A percentile compares a stretch with the other conserved stretches of the same genome.
These are phyloP conservation scores for Neoitamus cyanurus DNA, from an alignment of 2,888 invertebrate species.

Conservation along the genomic window DNA sequence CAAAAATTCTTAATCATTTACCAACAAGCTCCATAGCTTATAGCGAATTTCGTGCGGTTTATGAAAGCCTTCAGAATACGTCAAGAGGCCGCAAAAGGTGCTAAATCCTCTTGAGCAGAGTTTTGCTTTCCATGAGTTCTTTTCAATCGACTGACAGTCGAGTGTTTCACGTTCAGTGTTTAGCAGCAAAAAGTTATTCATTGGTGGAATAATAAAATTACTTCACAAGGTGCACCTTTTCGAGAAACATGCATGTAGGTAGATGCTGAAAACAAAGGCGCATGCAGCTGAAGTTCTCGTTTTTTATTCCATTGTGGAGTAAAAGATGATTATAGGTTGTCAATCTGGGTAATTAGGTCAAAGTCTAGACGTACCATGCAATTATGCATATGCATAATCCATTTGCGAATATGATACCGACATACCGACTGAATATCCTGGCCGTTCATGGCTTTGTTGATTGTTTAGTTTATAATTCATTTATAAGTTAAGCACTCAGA, in stretches of 20 bases:
- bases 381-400: neutral
- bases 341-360: constrained; percentile 40
- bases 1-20: neutral
- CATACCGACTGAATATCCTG: too few relatives aligned
- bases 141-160: neutral
- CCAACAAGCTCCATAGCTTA: neutral
- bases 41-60: neutral
- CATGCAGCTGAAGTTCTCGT: neutral
- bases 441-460: neutral
- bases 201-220: neutral
- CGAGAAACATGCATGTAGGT: neutral
- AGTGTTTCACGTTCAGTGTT: neutral
- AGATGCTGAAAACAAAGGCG: neutral
- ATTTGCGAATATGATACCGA: neutral
- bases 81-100: neutral
- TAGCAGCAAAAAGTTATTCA: too few relatives aligned
- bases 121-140: neutral
- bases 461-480: too few relatives aligned
- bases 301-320: neutral
- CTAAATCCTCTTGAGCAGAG: neutral
- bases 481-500: too few relatives aligned
- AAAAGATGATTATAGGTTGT: constrained; percentile 23
- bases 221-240: neutral
- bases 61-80: neutral
- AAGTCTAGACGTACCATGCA: constrained; percentile 18